Evolutionary conservation across 2,888 invertebrate species (phyloP), one percentile per base, ranked within the genome.

Genomic region (Drosophila nr. perissopoda): DNA sequence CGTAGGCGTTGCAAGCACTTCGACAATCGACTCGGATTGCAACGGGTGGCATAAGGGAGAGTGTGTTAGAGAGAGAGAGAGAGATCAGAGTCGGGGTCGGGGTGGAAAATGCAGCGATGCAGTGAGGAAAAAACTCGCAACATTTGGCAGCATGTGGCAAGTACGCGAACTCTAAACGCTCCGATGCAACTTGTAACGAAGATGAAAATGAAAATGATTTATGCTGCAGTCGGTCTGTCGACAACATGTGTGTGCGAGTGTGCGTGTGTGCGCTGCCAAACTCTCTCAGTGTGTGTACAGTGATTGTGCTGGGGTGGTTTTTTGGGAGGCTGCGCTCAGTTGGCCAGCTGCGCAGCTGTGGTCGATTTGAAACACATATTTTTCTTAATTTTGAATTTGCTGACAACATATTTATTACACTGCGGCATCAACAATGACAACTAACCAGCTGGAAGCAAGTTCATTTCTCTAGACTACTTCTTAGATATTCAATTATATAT

Each of bases 121-220:
- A 48, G 62, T 0, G 38, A 45, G 69, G 51, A 52, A 63, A 67
- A 70, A 57, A 64, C 78, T 64, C 75, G 68, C 70, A 82, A 71
- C 85, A 90, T 85, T 88, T 88, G 90, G 90, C 85, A 86, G 85
- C 90, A 90, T 90, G 90, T 90, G 83, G 90, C 89, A 85, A 85
- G 90, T 88, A 87, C 80, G 86, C 83, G 86, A 72, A 76, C 84
- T 78, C 68, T 61, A 76, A 82, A 82, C 83, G 90, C 83, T 71
- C 65, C 80, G 80, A 59, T 84, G 84, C 90, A 84, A 89, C 84
- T 87, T 87, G 82, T 76, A 82, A 67, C 89, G 85, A 73, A 82
- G 70, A 78, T 87, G 85, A 87, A 89, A 56, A 56, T 56, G 56
- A 56, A 56, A 85, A 84, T 84, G 84, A 84, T 84, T 84, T 84